A percentile compares a stretch with the other conserved stretches of the same genome.
phyloP scores from a whole-genome alignment of 2,888 invertebrate species.

The Caenorhabditis sp. region DNA sequence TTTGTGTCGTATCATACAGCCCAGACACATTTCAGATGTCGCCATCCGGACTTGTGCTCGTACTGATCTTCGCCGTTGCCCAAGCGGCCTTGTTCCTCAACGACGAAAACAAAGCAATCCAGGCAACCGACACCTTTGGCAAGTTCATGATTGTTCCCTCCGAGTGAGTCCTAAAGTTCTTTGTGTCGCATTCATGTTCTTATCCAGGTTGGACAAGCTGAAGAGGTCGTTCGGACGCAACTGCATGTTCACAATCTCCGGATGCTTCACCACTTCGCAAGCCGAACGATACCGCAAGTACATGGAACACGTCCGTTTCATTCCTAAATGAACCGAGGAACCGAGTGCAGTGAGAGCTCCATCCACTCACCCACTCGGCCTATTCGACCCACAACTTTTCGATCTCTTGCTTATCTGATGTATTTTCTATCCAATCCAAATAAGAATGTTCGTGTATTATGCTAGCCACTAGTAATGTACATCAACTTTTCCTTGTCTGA shows the following conservation, averaged over 20 bases:
- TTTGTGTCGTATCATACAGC: not conserved
- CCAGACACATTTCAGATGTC: conserved; percentile 44
- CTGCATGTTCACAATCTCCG: conserved; percentile 57
- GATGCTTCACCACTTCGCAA: conserved; percentile 63
- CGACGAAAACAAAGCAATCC: conserved; percentile 36
- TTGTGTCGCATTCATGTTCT: not conserved
- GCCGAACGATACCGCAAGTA: conserved; percentile 62
- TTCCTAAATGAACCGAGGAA: conserved; percentile 39
- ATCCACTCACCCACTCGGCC: not conserved
- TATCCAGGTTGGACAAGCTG: conserved; percentile 58
- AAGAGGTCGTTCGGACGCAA: conserved; percentile 64
- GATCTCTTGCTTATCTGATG: conserved; percentile 13
- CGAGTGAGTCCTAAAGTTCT: conserved; percentile 12
- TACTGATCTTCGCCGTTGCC: conserved; percentile 33
- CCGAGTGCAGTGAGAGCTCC: not conserved
- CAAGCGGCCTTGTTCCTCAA: conserved; percentile 44
- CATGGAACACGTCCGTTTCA: conserved; percentile 63
- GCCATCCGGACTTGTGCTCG: conserved; percentile 50
- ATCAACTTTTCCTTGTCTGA: conserved; percentile 28
- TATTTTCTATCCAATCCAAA: conserved; percentile 23
- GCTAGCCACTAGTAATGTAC: conserved; percentile 50
- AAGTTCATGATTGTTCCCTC: conserved; percentile 29
- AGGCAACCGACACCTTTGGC: conserved; percentile 31
- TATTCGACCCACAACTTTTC: not conserved
- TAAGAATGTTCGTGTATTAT: conserved; percentile 56